Evolutionary conservation across 2,888 invertebrate species (phyloP).

Genomic region (Trichopoda pennipes): DNA sequence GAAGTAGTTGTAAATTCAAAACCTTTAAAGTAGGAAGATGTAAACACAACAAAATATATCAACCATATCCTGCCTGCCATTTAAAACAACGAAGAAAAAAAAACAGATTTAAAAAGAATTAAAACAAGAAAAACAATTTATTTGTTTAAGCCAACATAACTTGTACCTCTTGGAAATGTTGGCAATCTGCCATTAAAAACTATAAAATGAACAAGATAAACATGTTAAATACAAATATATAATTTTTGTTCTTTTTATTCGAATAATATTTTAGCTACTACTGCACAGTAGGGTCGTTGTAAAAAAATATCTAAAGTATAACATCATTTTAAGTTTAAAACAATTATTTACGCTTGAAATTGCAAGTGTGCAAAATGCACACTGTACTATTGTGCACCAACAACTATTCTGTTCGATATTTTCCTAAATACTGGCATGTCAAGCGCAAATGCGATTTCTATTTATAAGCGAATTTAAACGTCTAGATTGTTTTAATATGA

Average conservation of each 20-base stretch:
- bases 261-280: constrained; percentile 5
- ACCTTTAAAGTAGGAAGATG: constrained; percentile 36
- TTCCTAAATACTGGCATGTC: too few relatives aligned
- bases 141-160: constrained; percentile 47
- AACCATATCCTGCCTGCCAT: constrained; percentile 51
- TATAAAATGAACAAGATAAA: constrained; percentile 15
- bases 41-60: constrained; percentile 41
- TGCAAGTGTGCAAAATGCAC: too few relatives aligned
- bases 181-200: constrained; percentile 63
- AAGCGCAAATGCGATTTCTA: too few relatives aligned
- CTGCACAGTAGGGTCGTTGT: too few relatives aligned
- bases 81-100: constrained; percentile 3
- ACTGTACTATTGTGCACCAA: too few relatives aligned
- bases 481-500: too few relatives aligned
- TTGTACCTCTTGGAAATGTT: constrained; percentile 38
- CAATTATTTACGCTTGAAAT: too few relatives aligned
- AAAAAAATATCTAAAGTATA: too few relatives aligned
- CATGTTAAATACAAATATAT: neutral
- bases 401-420: too few relatives aligned
- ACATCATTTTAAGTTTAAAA: too few relatives aligned
- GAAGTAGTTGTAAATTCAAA: too few relatives aligned
- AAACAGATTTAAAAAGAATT: constrained; percentile 18
- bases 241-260: neutral
- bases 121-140: constrained; percentile 35
- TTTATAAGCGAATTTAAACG: too few relatives aligned